Percentiles rank a stretch among this genome's conserved stretches.
phyloP scores from a whole-genome alignment of 2,888 invertebrate species.

The Taphrorychus bicolor region DNA sequence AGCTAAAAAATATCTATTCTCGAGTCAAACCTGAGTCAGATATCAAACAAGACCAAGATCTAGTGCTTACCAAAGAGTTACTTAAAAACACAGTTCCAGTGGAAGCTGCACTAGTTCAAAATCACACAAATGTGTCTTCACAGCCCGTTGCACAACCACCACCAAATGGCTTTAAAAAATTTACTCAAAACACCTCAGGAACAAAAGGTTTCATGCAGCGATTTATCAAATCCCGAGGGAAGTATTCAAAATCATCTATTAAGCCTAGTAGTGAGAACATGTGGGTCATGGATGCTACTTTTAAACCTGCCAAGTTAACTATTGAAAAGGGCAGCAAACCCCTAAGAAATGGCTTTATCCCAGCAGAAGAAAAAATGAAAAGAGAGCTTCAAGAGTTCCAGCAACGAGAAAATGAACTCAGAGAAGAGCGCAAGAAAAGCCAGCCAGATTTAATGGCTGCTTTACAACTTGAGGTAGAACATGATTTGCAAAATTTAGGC shows the following conservation, averaged over 20 bases:
- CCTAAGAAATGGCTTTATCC: conserved; percentile 78
- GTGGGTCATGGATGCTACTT: conserved; percentile 46
- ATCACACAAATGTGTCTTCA: not conserved
- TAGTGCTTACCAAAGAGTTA: conserved; percentile 12
- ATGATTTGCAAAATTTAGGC: conserved; percentile 42
- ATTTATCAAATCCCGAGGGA: conserved; percentile 82
- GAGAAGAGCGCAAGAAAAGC: conserved; percentile 70
- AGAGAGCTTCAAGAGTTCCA: conserved; percentile 83
- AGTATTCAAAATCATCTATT: conserved; percentile 61
- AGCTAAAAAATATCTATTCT: conserved; percentile 69
- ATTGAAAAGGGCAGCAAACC: conserved; percentile 66
- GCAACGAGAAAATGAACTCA: conserved; percentile 62
- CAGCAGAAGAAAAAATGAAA: conserved; percentile 84
- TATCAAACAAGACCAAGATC: not conserved
- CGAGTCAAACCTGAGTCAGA: conserved; percentile 26
- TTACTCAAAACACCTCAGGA: conserved; percentile 63
- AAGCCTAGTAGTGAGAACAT: conserved; percentile 45
- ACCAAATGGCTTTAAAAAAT: conserved; percentile 65
- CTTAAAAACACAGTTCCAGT: conserved; percentile 22
- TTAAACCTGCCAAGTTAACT: conserved; percentile 55
- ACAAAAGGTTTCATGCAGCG: conserved; percentile 83
- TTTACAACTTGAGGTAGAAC: conserved; percentile 65
- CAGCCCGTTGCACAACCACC: not conserved
- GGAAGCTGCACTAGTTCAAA: not conserved
- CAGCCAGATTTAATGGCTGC: conserved; percentile 70